Evolutionary conservation across 1,140 invertebrate genomes (phyloP).

Genomic region (Zaprionus kolodkinae): DNA sequence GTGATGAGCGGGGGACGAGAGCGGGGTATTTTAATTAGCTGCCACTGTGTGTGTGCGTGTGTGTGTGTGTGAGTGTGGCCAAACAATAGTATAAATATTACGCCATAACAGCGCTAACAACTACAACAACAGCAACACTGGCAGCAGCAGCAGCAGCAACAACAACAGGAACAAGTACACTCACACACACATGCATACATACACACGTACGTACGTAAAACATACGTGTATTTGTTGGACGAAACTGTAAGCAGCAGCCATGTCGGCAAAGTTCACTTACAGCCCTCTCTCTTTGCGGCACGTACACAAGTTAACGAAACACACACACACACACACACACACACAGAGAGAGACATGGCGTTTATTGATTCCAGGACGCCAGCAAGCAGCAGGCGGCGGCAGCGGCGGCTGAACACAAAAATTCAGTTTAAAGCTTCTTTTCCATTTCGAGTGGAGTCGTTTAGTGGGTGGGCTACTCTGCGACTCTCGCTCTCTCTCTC

Average conservation of each 20-base stretch:
- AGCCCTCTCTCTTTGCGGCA: constrained; percentile 33
- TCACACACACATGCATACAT: neutral
- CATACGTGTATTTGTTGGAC: neutral
- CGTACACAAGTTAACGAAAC: constrained; percentile 5
- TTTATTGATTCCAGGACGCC: constrained; percentile 47
- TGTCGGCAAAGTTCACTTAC: constrained; percentile 30
- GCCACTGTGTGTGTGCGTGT: neutral
- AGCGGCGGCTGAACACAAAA: neutral
- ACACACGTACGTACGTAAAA: no score
- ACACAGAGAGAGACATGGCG: constrained; percentile 1
- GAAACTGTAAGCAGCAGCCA: constrained; percentile 17
- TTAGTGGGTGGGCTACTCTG: constrained; percentile 32
- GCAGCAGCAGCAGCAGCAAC: neutral
- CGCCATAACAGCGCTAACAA: constrained; percentile 44
- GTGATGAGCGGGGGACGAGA: neutral
- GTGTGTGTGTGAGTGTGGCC: constrained; percentile 14
- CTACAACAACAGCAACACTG: constrained; percentile 2
- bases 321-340: constrained; percentile 15
- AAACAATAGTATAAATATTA: constrained; percentile 55
- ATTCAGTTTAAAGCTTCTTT: constrained; percentile 36
- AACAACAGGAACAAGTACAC: constrained; percentile 1
- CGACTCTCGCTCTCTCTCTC: neutral
- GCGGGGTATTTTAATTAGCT: constrained; percentile 63
- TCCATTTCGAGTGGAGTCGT: constrained; percentile 36
- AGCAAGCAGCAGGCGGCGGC: neutral